phyloP scores from a whole-genome alignment of 2,113 vertebrate genomes.

The Pao palembangensis region DNA sequence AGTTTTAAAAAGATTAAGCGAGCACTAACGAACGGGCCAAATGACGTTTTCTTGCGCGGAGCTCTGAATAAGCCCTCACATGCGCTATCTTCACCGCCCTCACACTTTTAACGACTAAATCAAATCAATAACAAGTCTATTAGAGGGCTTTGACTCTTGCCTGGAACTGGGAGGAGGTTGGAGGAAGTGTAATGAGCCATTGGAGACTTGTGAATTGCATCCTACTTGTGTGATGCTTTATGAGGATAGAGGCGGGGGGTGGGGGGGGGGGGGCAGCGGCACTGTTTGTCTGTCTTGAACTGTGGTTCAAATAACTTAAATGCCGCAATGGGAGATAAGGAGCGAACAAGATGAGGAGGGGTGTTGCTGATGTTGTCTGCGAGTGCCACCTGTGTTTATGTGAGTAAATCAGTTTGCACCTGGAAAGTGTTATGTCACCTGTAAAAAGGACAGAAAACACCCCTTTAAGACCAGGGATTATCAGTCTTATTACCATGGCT shows the following conservation, averaged over 20 bases:
- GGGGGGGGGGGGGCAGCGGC: slow-evolving; percentile 17
- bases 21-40: not conserved
- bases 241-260: not conserved
- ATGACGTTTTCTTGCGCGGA: slow-evolving; percentile 1
- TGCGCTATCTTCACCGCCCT: not conserved
- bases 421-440: slow-evolving; percentile 19
- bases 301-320: slow-evolving; percentile 25
- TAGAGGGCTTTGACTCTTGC: slow-evolving; percentile 16
- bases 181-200: slow-evolving; percentile 35
- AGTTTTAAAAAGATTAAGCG: not conserved
- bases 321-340: slow-evolving; percentile 4
- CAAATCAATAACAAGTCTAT: slow-evolving; percentile 45
- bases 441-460: slow-evolving; percentile 11
- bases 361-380: slow-evolving; percentile 29
- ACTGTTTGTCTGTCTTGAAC: slow-evolving; percentile 35
- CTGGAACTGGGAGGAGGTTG: slow-evolving; percentile 9
- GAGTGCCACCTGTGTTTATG: slow-evolving; percentile 49
- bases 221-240: slow-evolving; percentile 37
- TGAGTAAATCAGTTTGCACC: slow-evolving; percentile 41
- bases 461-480: not conserved
- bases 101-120: slow-evolving; percentile 40
- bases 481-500: not conserved
- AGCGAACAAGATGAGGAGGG: slow-evolving; percentile 23
- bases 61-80: not conserved
- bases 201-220: slow-evolving; percentile 43